Conservation (phyloP, 92 coral and sea anemone species). For the Bergia puertoricense region DNA sequence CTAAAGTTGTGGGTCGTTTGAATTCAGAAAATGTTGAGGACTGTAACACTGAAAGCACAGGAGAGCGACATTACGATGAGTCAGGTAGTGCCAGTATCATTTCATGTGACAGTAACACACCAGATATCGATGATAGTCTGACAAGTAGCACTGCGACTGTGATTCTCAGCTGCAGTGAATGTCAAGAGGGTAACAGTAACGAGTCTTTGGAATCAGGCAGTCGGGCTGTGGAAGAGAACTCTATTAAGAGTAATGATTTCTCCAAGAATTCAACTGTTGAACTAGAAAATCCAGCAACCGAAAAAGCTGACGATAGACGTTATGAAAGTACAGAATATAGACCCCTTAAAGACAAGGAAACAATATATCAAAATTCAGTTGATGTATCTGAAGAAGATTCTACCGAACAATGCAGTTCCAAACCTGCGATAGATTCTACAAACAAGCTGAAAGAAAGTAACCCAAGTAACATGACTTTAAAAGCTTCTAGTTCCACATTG, state of each 20-base stretch:
- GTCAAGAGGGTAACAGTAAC: constrained; percentile 34
- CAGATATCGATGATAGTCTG: constrained; percentile 69
- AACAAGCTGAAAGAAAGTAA: constrained; percentile 34
- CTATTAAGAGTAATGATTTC: neutral
- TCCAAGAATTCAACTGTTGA: constrained; percentile 36
- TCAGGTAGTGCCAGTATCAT: constrained; percentile 46
- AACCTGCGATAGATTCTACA: constrained; percentile 30
- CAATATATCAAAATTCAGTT: neutral
- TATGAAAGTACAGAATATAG: neutral
- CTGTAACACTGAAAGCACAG: constrained; percentile 30
- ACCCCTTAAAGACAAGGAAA: neutral
- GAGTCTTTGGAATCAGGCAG: constrained; percentile 25
- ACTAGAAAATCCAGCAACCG: neutral
- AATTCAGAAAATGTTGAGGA: constrained; percentile 4
- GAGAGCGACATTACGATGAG: constrained; percentile 51
- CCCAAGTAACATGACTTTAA: constrained; percentile 49
- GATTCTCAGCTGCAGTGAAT: constrained; percentile 64
- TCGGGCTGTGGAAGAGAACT: constrained; percentile 19
- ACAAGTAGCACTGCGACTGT: constrained; percentile 84
- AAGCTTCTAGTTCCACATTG: constrained; percentile 52
- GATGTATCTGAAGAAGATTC: constrained; percentile 18
- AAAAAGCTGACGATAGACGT: neutral
- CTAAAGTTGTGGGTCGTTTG: constrained; percentile 15
- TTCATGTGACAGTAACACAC: constrained; percentile 43
- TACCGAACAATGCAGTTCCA: neutral